Evolutionary conservation across 2,888 invertebrate genomes (phyloP).

Genomic region (Drosophila barbarae): DNA sequence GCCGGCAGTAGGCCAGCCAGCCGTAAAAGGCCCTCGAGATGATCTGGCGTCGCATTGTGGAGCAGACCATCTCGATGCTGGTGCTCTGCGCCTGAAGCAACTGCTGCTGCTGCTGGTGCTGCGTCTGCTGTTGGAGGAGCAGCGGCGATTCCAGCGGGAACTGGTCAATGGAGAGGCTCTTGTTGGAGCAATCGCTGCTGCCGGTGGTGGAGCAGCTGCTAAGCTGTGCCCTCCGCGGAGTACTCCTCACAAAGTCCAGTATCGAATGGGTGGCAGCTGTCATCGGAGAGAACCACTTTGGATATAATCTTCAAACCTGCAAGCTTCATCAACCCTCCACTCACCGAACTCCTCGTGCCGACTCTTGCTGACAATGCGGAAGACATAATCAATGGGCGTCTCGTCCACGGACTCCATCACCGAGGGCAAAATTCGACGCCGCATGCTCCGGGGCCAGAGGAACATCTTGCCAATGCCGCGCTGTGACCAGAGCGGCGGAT

Average conservation of each 20-base stretch:
- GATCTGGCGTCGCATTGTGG: slow-evolving; percentile 96
- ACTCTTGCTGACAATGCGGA: slow-evolving; percentile 90
- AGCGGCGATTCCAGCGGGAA: slow-evolving; percentile 74
- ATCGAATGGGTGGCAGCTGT: slow-evolving; percentile 86
- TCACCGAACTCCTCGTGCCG: slow-evolving; percentile 87
- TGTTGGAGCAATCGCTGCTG: slow-evolving; percentile 85
- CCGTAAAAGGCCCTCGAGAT: slow-evolving; percentile 97
- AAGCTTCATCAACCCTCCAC: slow-evolving; percentile 42
- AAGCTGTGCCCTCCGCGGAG: slow-evolving; percentile 80
- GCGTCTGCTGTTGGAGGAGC: slow-evolving; percentile 75
- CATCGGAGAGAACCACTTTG: background rate
- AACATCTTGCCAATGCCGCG: slow-evolving; percentile 86
- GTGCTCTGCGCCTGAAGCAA: slow-evolving; percentile 80
- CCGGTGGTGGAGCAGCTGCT: slow-evolving; percentile 85
- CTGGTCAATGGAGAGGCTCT: slow-evolving; percentile 80
- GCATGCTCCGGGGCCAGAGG: slow-evolving; percentile 82
- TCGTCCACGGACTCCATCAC: slow-evolving; percentile 83
- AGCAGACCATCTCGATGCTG: slow-evolving; percentile 90
- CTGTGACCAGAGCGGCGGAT: slow-evolving; percentile 96
- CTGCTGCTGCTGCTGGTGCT: slow-evolving; percentile 22
- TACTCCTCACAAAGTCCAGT: slow-evolving; percentile 82
- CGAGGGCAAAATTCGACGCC: slow-evolving; percentile 85
- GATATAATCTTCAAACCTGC: too few species aligned
- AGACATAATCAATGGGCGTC: slow-evolving; percentile 89
- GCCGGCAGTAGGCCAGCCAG: slow-evolving; percentile 96